These are phyloP conservation scores for Macquaria australasica DNA, from an alignment of 2,113 vertebrate species.

Conservation along the genomic window DNA sequence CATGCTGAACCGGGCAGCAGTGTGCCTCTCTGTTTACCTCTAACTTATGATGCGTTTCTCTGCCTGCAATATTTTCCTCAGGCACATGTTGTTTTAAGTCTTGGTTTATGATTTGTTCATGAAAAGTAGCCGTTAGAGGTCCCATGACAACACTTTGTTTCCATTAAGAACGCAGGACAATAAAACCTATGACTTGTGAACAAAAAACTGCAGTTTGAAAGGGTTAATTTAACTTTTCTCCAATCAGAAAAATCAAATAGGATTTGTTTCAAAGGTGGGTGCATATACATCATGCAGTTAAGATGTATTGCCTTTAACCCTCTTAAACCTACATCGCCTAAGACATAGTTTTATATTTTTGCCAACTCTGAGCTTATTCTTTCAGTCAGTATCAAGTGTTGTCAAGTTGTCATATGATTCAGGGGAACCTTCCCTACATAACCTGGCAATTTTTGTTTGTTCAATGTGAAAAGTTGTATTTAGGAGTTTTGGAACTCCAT, in stretches of 20 bases:
- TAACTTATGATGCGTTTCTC: constrained; percentile 31
- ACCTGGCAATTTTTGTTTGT: too few species aligned
- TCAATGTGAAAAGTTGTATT: too few species aligned
- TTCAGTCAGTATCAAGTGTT: too few species aligned
- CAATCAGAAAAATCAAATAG: neutral
- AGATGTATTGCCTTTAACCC: neutral
- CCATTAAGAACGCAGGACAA: neutral
- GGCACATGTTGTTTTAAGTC: constrained; percentile 28
- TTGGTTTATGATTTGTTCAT: constrained; percentile 13
- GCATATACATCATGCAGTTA: neutral
- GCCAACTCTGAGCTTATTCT: too few species aligned
- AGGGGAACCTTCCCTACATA: too few species aligned
- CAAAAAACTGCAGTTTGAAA: neutral
- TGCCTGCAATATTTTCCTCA: neutral
- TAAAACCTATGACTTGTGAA: neutral
- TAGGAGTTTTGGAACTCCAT: too few species aligned
- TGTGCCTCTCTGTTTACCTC: neutral
- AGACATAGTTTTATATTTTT: too few species aligned
- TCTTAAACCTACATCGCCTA: too few species aligned
- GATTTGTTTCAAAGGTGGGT: neutral
- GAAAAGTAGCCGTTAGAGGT: neutral
- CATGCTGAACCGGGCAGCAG: neutral
- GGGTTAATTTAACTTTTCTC: neutral
- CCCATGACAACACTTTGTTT: neutral
- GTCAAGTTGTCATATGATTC: too few species aligned